Percentiles rank a stretch among this genome's conserved stretches.
Evolutionary conservation across 2,888 invertebrate genomes (phyloP).

Genomic region (Clunio marinus): DNA sequence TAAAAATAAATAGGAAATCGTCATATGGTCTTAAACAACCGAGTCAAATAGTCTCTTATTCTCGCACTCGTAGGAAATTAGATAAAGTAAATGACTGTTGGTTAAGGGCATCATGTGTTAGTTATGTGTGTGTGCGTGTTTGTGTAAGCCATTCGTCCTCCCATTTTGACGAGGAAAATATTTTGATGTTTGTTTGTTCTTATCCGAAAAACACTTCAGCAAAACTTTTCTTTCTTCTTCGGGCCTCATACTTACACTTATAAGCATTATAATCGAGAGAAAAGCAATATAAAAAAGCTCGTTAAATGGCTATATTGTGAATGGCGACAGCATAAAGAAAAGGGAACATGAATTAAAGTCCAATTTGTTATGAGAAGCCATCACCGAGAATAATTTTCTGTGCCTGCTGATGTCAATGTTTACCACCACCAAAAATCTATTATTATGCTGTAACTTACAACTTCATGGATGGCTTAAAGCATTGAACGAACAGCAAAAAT

Average conservation of each 20-base stretch:
- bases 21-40: background rate
- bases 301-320: background rate
- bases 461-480: too few relatives aligned
- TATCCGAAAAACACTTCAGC: too few relatives aligned
- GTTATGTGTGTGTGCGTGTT: constrained; percentile 7
- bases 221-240: background rate
- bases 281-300: background rate
- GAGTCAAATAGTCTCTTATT: too few relatives aligned
- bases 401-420: background rate
- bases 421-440: too few relatives aligned
- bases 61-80: background rate
- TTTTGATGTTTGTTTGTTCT: constrained; percentile 1
- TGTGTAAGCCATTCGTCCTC: background rate
- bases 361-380: constrained; percentile 24
- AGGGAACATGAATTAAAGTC: constrained; percentile 21
- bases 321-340: background rate
- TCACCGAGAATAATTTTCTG: constrained; percentile 14
- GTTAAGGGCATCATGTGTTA: background rate
- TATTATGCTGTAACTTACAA: too few relatives aligned
- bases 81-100: background rate
- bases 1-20: background rate
- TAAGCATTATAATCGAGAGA: background rate
- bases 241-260: background rate
- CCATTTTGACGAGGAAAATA: background rate
- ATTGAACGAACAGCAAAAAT: too few relatives aligned